Conservation (phyloP, 2,888 invertebrate species). For the Chaitophorus viminalis region DNA sequence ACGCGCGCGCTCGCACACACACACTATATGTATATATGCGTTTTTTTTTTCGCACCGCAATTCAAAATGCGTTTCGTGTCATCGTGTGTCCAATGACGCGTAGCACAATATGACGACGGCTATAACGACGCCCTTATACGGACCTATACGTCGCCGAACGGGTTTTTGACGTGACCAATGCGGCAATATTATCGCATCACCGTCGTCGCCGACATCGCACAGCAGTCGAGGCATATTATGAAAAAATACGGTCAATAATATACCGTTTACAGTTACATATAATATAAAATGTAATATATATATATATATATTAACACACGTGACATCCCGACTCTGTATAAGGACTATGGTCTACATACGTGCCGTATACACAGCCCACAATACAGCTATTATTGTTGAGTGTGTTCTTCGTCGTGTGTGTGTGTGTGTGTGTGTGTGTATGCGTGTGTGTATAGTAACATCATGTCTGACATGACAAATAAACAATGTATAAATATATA, state of each 20-base stretch:
- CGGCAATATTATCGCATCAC: conserved; percentile 32
- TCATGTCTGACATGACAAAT: conserved; percentile 42
- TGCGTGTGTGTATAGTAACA: conserved; percentile 2
- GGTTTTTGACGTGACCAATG: conserved; percentile 51
- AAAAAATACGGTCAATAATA: conserved; percentile 45
- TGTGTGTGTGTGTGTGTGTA: not conserved
- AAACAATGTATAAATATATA: not conserved
- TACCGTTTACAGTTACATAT: conserved; percentile 36
- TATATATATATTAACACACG: not conserved
- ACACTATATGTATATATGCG: too few species aligned
- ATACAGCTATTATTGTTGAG: conserved; percentile 12
- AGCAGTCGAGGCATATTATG: conserved; percentile 6
- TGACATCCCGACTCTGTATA: conserved; percentile 38
- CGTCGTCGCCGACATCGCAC: not conserved
- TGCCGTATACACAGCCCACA: not conserved
- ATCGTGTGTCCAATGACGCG: conserved; percentile 34
- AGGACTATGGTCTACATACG: conserved; percentile 16
- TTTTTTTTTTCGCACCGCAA: conserved; percentile 5
- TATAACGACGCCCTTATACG: conserved; percentile 48
- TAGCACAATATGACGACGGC: conserved; percentile 17
- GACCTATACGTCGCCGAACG: conserved; percentile 33
- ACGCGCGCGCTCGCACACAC: too few species aligned
- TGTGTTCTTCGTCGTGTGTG: not conserved
- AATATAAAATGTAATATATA: not conserved
- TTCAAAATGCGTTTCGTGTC: conserved; percentile 15